These are phyloP conservation scores for Eulacestoma nigropectus DNA, from an alignment of 2,113 vertebrate species.

Conservation along the genomic window DNA sequence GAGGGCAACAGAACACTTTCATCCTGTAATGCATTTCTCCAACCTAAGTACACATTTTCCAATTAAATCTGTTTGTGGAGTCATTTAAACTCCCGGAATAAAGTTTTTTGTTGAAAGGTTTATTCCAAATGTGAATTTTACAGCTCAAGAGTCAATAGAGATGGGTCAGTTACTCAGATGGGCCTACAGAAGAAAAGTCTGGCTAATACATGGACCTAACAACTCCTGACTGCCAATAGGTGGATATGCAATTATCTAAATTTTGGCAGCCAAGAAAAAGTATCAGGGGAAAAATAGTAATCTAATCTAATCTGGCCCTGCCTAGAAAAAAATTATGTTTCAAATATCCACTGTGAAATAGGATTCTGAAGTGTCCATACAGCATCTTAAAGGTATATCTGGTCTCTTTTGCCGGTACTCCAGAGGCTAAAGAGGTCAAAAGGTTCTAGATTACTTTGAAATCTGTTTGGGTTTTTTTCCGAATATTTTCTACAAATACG, in stretches of 20 bases:
- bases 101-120: background rate
- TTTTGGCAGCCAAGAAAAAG: background rate
- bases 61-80: background rate
- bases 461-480: background rate
- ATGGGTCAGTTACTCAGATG: background rate
- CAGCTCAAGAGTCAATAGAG: background rate
- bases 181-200: background rate
- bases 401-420: background rate
- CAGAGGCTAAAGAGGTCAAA: background rate
- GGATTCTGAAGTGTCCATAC: background rate
- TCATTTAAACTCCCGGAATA: background rate
- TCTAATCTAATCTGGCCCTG: background rate
- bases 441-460: background rate
- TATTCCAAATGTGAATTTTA: background rate
- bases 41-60: background rate
- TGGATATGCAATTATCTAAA: background rate
- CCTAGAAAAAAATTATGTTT: background rate
- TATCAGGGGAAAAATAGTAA: background rate
- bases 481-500: background rate
- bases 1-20: background rate
- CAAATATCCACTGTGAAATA: background rate
- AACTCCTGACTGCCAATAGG: background rate
- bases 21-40: background rate
- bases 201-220: background rate
- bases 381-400: background rate